Evolutionary conservation across 64 coral and sea anemone genomes (phyloP).

Genomic region (Exaiptasia diaphana): DNA sequence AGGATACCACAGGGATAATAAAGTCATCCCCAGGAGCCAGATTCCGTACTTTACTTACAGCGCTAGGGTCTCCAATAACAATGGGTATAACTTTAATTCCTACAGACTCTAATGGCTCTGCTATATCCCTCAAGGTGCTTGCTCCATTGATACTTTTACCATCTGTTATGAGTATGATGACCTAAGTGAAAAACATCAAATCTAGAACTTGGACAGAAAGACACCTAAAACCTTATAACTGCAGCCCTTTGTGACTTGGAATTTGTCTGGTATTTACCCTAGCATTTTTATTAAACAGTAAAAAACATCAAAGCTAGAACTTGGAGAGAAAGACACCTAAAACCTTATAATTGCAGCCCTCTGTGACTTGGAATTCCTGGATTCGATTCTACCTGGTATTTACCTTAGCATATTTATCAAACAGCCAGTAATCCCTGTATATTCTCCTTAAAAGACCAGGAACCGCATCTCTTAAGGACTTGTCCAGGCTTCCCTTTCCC

Average conservation of each 20-base stretch:
- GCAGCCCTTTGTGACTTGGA: no score
- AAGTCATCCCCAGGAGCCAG: slow-evolving; percentile 39
- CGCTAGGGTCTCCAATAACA: slow-evolving; percentile 34
- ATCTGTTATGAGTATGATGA: slow-evolving; percentile 43
- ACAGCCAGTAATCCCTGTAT: slow-evolving; percentile 12
- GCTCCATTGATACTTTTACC: slow-evolving; percentile 27
- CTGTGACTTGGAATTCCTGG: no score
- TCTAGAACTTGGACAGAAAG: background rate
- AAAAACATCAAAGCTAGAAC: background rate
- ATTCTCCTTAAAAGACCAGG: slow-evolving; percentile 25
- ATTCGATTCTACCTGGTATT: no score
- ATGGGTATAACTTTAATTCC: slow-evolving; percentile 49
- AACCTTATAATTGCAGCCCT: no score
- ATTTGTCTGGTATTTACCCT: no score
- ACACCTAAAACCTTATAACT: no score
- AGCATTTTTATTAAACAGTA: background rate
- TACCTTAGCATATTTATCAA: slow-evolving; percentile 43
- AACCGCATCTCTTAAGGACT: slow-evolving; percentile 44
- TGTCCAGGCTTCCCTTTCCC: slow-evolving; percentile 28
- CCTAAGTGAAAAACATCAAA: background rate
- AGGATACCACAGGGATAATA: slow-evolving; percentile 28
- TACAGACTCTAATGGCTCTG: slow-evolving; percentile 8
- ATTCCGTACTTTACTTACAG: slow-evolving; percentile 11
- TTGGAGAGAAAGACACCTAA: background rate
- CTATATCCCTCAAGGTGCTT: slow-evolving; percentile 8